phyloP scores from a whole-genome alignment of 1,140 invertebrate genomes.

The Phthorimaea operculella region DNA sequence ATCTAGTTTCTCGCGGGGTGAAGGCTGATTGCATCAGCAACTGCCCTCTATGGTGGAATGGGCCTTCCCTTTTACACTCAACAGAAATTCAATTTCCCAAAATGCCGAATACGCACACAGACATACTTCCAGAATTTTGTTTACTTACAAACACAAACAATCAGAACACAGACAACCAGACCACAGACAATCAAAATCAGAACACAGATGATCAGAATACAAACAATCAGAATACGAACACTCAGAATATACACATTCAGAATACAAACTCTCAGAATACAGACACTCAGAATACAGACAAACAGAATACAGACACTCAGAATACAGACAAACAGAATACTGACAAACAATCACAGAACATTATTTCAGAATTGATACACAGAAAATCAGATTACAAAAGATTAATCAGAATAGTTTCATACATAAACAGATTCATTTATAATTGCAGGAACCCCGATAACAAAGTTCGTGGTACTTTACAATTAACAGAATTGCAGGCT shows the following conservation, averaged over 20 bases:
- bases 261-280: too few species aligned
- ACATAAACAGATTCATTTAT: slow-evolving; percentile 3
- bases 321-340: neutral
- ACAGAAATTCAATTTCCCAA: neutral
- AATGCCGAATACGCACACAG: slow-evolving; percentile 4
- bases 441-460: slow-evolving; percentile 13
- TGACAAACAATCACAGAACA: neutral
- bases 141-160: too few species aligned
- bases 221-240: too few species aligned
- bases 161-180: too few species aligned
- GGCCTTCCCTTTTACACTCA: slow-evolving; percentile 13
- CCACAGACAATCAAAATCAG: slow-evolving; percentile 3
- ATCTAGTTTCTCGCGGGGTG: slow-evolving; percentile 44
- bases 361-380: neutral
- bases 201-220: too few species aligned
- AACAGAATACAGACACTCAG: slow-evolving; percentile 8
- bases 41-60: slow-evolving; percentile 40
- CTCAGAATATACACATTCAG: too few species aligned
- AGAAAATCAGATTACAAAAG: neutral
- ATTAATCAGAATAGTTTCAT: neutral
- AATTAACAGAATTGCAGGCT: too few species aligned
- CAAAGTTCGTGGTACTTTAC: too few species aligned
- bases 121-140: too few species aligned
- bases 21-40: slow-evolving; percentile 16
- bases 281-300: too few species aligned